Conservation (phyloP, 2,797 vertebrate genomes). For the Lithobates pipiens region DNA sequence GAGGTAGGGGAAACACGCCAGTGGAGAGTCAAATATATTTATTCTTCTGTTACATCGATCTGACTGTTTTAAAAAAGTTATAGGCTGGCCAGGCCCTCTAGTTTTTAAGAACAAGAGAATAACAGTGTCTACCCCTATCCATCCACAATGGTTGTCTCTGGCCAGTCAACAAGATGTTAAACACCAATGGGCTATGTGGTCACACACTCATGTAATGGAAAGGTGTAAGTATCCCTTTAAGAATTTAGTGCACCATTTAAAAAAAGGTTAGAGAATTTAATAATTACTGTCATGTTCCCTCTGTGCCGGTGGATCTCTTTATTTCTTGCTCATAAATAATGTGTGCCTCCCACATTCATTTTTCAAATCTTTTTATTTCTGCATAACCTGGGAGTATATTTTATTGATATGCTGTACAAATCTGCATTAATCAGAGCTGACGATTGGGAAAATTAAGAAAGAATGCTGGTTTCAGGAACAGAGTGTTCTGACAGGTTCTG, state of each 20-base stretch:
- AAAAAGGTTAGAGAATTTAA: background rate
- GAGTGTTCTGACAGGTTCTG: constrained; percentile 20
- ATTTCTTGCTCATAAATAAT: constrained; percentile 47
- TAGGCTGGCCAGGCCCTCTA: too few species aligned
- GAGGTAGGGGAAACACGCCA: too few species aligned
- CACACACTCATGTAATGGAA: background rate
- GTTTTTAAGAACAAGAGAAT: too few species aligned
- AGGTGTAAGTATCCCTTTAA: background rate
- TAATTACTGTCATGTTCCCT: constrained; percentile 33
- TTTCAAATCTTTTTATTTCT: constrained; percentile 48
- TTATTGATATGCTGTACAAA: constrained; percentile 47
- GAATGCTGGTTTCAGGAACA: constrained; percentile 19
- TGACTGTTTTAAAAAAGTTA: too few species aligned
- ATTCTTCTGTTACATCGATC: too few species aligned
- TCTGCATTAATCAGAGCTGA: constrained; percentile 26
- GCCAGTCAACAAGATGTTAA: too few species aligned
- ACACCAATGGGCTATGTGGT: too few species aligned
- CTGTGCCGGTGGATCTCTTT: constrained; percentile 8
- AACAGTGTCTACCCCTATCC: too few species aligned
- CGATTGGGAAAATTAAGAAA: constrained; percentile 23
- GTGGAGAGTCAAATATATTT: too few species aligned
- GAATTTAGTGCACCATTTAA: constrained; percentile 21
- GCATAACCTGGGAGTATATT: constrained; percentile 37
- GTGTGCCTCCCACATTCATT: constrained; percentile 30
- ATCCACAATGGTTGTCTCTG: too few species aligned